Evolutionary conservation across 1,140 invertebrate species (phyloP), one percentile per base, ranked within the genome.

Genomic region (Paracyclopina nana): DNA sequence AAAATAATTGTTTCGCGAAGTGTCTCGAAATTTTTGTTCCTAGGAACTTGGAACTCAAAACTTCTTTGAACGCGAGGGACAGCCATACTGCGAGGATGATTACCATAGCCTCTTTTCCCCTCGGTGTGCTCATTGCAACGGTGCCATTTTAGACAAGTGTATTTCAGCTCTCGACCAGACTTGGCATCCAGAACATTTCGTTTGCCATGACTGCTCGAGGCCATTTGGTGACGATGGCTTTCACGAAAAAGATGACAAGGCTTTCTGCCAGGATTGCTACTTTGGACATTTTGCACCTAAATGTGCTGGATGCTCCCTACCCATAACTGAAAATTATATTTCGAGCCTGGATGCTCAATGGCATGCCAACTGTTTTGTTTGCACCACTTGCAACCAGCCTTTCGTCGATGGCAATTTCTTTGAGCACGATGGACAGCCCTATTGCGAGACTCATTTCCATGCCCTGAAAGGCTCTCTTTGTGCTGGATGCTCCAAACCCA

Each of bases 131-230:
- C 95, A 95, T 66, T 99, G 95, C 71, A 92, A 94, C 65, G 88
- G 88, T 55, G 85, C 94, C 6, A 98, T 98, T 65, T 73, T 95
- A 58, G 92, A 98, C 71, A 90, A 95, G 77, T 67, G 68, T 62
- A 28, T 55, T 44, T 28, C 18, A 18, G 18, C 38, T 46, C 29
- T 44, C 62, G 91, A 95, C 61, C 90, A 88, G 63, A 97, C 91
- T 38, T 99, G 91, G 90, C 95, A 99, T 65, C 91, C 90, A 53
- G 91, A 98, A 65, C 92, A 97, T 68, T 99, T 99, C 73, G 91
- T 95, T 70, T 99, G 95, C 68, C 86, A 86, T 38, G 87, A 95
- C 61, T 96, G 94, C 66, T 88, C 88, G 42, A 83, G 88, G 62
- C 85, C 87, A 61, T 95, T 96, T 60, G 90, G 88, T 6, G 90